A percentile compares a stretch with the other conserved stretches of the same genome.
Conservation (phyloP, 2,113 vertebrate species). For the Siphamia tubifer region DNA sequence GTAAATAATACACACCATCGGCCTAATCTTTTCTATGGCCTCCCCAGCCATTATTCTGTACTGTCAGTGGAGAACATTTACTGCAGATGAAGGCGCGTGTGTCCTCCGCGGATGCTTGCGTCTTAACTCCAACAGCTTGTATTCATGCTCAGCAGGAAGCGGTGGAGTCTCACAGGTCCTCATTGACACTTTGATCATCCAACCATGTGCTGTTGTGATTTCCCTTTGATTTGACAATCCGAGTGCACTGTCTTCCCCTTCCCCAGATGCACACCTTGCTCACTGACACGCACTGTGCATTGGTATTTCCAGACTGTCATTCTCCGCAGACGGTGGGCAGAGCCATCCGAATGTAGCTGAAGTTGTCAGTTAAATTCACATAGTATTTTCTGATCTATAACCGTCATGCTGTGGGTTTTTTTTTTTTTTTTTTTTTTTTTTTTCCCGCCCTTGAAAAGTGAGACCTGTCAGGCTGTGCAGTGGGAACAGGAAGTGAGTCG, state of each 20-base stretch:
- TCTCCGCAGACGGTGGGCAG: slow-evolving; percentile 4
- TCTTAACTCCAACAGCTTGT: slow-evolving; percentile 30
- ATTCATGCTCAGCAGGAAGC: slow-evolving; percentile 29
- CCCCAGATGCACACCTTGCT: slow-evolving; percentile 31
- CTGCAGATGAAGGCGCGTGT: slow-evolving; percentile 1
- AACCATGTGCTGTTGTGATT: slow-evolving; percentile 55
- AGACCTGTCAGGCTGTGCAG: slow-evolving; percentile 41
- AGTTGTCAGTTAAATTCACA: slow-evolving; percentile 46
- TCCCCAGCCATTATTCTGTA: neutral
- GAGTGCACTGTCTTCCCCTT: neutral
- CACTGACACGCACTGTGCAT: slow-evolving; percentile 12
- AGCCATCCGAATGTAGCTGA: slow-evolving; percentile 28
- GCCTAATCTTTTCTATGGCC: neutral
- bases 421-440: neutral
- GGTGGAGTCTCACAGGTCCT: slow-evolving; percentile 25
- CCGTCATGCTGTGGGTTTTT: neutral
- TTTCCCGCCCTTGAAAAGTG: slow-evolving; percentile 6
- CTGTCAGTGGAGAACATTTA: neutral
- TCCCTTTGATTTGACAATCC: slow-evolving; percentile 61
- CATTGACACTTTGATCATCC: slow-evolving; percentile 53
- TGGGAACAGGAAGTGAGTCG: slow-evolving; percentile 21
- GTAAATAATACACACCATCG: slow-evolving; percentile 14
- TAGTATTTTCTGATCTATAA: slow-evolving; percentile 52
- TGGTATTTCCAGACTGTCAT: slow-evolving; percentile 49
- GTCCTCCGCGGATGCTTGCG: slow-evolving; percentile 19